A percentile compares a stretch with the other conserved stretches of the same genome.
Evolutionary conservation across 2,797 vertebrate genomes (phyloP).

Genomic region (Arctocebus calabarensis): DNA sequence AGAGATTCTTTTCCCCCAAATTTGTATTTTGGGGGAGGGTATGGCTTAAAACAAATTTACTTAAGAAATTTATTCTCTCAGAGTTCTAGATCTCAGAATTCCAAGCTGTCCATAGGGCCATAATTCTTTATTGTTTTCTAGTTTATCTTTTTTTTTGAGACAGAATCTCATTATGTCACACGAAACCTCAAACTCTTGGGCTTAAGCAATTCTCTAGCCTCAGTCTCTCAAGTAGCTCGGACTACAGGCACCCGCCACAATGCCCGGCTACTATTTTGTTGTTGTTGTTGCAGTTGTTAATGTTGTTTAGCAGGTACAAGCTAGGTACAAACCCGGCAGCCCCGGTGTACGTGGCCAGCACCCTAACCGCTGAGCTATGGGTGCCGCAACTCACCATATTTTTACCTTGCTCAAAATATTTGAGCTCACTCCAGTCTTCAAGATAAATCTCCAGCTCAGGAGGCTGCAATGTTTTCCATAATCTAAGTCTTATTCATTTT

Average conservation of each 20-base stretch:
- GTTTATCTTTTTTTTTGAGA: background rate
- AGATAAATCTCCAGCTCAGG: background rate
- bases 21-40: background rate
- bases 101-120: background rate
- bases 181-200: no score
- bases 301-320: no score
- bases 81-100: background rate
- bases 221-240: no score
- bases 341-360: no score
- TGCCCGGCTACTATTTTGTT: no score
- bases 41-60: background rate
- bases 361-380: no score
- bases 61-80: background rate
- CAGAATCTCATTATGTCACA: no score
- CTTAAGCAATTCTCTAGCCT: no score
- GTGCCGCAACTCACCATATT: background rate
- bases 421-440: background rate
- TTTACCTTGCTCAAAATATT: constrained; percentile 10
- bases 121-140: background rate
- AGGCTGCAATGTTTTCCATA: constrained; percentile 34
- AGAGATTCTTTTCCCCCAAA: background rate
- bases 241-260: no score
- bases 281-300: no score
- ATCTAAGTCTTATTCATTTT: constrained; percentile 24
- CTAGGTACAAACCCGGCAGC: no score